Conservation (phyloP, 2,113 vertebrate genomes). For the Barbus barbus region DNA sequence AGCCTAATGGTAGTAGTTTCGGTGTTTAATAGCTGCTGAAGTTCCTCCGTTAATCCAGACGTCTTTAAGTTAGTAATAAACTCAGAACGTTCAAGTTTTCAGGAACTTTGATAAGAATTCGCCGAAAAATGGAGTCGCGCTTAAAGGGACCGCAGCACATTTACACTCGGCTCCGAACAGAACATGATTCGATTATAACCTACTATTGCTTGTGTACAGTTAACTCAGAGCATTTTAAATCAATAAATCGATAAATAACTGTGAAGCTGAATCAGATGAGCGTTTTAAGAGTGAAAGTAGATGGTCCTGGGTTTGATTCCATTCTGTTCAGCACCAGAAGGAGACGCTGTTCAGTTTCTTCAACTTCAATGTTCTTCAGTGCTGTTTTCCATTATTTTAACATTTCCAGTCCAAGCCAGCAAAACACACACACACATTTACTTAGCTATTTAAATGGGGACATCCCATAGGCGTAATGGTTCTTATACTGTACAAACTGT, state of each 20-base stretch:
- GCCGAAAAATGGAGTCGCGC: neutral
- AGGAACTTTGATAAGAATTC: constrained; percentile 21
- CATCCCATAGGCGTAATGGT: too few relatives aligned
- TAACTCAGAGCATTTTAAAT: neutral
- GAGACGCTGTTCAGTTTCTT: neutral
- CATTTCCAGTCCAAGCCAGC: neutral
- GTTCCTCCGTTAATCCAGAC: too few relatives aligned
- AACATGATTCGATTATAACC: neutral
- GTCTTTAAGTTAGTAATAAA: neutral
- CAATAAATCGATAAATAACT: neutral
- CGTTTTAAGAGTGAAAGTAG: neutral
- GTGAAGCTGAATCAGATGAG: too few relatives aligned
- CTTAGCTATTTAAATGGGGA: too few relatives aligned
- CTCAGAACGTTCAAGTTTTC: neutral
- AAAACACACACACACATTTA: too few relatives aligned
- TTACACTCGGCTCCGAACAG: neutral
- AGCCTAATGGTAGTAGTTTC: neutral
- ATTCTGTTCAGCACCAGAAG: neutral
- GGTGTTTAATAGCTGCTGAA: neutral
- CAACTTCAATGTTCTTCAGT: neutral
- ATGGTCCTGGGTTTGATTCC: neutral
- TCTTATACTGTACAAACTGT: too few relatives aligned
- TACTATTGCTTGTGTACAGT: neutral
- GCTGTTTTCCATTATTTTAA: neutral
- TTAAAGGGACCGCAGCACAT: constrained; percentile 23